phyloP scores from a whole-genome alignment of 2,888 invertebrate genomes.

The Mythimna lalbum region DNA sequence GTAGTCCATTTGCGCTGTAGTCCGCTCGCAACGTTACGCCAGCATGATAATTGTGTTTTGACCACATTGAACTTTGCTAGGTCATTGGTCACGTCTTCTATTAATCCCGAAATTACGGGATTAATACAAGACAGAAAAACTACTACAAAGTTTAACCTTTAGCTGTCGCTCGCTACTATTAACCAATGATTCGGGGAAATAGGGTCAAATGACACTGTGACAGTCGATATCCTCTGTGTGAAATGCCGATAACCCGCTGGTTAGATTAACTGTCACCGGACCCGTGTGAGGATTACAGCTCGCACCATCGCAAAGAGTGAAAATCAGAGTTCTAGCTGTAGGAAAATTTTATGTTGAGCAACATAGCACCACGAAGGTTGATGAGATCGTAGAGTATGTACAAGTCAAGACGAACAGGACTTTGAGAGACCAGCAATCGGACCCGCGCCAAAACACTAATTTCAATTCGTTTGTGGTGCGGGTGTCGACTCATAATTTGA shows the following conservation, averaged over 20 bases:
- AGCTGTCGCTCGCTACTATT: background rate
- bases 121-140: no score
- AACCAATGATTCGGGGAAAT: background rate
- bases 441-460: no score
- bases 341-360: background rate
- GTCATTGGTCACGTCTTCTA: conserved; percentile 7
- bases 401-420: no score
- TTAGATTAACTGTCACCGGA: background rate
- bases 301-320: background rate
- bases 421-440: no score
- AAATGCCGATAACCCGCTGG: background rate
- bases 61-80: conserved; percentile 23
- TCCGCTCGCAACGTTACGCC: conserved; percentile 13
- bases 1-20: conserved; percentile 14
- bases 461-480: no score
- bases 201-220: background rate
- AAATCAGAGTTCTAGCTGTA: background rate
- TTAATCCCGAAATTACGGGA: conserved; percentile 14
- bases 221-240: conserved; percentile 1
- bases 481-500: no score
- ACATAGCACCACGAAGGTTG: no score
- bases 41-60: conserved; percentile 30
- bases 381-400: no score
- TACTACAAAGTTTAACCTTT: background rate
- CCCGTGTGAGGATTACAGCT: background rate